phyloP scores from a whole-genome alignment of 2,888 invertebrate species.

The Marronus borbonicus region DNA sequence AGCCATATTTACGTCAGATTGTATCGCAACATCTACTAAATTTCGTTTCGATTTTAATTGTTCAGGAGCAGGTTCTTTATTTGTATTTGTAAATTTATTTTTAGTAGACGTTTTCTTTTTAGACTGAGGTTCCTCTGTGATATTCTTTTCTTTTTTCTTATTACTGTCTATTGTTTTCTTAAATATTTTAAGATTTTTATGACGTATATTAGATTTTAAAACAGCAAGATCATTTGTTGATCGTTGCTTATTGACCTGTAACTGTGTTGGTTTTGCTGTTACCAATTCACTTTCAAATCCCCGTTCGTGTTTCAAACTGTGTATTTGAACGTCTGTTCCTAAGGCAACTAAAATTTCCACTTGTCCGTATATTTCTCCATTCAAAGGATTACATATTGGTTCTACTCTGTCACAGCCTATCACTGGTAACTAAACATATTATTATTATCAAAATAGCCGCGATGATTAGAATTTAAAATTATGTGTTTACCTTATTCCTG shows the following conservation, averaged over 20 bases:
- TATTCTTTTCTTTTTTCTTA: background rate
- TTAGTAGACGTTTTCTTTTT: background rate
- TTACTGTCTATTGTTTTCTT: background rate
- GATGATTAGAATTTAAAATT: background rate
- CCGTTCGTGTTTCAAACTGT: conserved; percentile 70
- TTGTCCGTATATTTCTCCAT: conserved; percentile 71
- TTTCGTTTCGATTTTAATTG: conserved; percentile 36
- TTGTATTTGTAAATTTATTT: conserved; percentile 11
- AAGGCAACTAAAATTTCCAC: conserved; percentile 74
- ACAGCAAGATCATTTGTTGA: background rate
- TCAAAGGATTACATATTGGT: conserved; percentile 70
- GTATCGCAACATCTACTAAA: conserved; percentile 49
- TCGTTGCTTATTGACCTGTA: conserved; percentile 3
- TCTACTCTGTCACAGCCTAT: conserved; percentile 77
- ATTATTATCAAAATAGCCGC: background rate
- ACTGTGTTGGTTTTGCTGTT: conserved; percentile 58
- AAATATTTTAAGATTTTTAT: conserved; percentile 11
- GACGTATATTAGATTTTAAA: background rate
- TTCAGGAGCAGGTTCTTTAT: background rate
- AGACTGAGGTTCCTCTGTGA: background rate
- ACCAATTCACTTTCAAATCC: conserved; percentile 66
- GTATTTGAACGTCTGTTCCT: conserved; percentile 76
- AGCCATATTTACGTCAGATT: conserved; percentile 53
- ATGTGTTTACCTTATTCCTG: conserved; percentile 71
- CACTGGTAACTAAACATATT: conserved; percentile 71